These are phyloP conservation scores for Chaetops frenatus DNA, from an alignment of 2,113 vertebrate genomes.

Conservation along the genomic window DNA sequence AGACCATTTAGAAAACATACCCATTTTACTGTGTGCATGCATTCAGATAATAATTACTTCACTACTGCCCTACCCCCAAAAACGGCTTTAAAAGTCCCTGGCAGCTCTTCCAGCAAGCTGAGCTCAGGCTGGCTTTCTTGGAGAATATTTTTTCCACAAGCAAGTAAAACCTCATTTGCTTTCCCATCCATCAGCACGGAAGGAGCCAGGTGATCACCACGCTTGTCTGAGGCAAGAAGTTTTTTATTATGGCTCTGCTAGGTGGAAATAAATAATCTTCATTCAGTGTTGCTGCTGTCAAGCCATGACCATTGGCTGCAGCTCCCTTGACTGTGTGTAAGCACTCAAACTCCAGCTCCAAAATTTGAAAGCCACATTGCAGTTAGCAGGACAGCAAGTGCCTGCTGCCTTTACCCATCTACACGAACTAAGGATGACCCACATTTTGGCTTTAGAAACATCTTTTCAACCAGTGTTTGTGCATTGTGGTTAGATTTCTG, in stretches of 20 bases:
- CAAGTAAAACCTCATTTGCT: neutral
- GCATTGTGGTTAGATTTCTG: neutral
- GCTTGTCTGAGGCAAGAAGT: neutral
- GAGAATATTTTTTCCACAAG: neutral
- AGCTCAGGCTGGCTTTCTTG: neutral
- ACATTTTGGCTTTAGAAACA: neutral
- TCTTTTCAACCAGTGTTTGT: neutral
- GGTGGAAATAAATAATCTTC: neutral
- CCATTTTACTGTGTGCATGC: neutral
- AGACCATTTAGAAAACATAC: constrained; percentile 41
- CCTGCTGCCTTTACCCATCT: neutral
- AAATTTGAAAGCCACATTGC: neutral
- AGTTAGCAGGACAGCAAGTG: fast-evolving
- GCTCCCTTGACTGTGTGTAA: neutral
- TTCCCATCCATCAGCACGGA: neutral
- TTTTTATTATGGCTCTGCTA: neutral
- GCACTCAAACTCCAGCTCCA: neutral
- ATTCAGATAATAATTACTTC: neutral
- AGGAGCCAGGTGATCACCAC: neutral
- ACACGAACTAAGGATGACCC: fast-evolving
- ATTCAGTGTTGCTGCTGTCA: neutral
- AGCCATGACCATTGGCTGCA: neutral
- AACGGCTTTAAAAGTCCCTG: neutral
- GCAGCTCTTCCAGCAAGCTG: neutral
- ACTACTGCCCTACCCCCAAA: neutral